Conservation (phyloP, 2,797 vertebrate genomes). For the Gephyroberyx darwinii region DNA sequence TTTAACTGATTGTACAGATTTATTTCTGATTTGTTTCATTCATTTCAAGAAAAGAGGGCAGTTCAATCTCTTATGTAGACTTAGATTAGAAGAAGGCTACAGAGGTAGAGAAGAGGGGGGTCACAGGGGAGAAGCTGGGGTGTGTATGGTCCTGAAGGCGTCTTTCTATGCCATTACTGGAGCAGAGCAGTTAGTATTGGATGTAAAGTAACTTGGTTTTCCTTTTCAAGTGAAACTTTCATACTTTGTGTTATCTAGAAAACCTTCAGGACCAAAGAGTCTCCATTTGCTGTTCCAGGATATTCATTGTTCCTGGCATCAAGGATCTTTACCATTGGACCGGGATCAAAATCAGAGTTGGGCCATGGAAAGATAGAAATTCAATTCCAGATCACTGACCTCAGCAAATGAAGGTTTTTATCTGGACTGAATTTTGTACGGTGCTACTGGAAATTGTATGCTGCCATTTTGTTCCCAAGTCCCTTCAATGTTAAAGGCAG, state of each 20-base stretch:
- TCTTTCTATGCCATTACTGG: constrained; percentile 52
- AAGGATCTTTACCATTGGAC: constrained; percentile 46
- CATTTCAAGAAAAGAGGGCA: constrained; percentile 5
- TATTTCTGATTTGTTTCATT: neutral
- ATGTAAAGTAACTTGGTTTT: neutral
- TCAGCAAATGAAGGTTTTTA: constrained; percentile 39
- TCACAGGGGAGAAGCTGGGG: constrained; percentile 14
- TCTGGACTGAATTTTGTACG: constrained; percentile 54
- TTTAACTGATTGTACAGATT: neutral
- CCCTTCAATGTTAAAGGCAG: neutral
- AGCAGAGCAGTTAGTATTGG: constrained; percentile 36
- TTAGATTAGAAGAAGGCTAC: neutral
- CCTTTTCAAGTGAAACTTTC: constrained; percentile 45
- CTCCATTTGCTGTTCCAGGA: constrained; percentile 52
- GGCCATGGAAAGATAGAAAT: constrained; percentile 15
- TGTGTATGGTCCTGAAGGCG: constrained; percentile 29
- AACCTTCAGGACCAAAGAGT: constrained; percentile 42
- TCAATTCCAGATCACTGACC: neutral
- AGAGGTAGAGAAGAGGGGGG: constrained; percentile 9
- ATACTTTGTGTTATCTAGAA: constrained; percentile 32
- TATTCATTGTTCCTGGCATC: constrained; percentile 57
- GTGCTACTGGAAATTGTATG: constrained; percentile 44
- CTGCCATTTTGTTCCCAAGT: constrained; percentile 50
- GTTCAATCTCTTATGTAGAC: neutral
- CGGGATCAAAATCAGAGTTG: constrained; percentile 8